phyloP scores from a whole-genome alignment of 2,888 invertebrate species.

The Kuschelorhynchus macadamiae region DNA sequence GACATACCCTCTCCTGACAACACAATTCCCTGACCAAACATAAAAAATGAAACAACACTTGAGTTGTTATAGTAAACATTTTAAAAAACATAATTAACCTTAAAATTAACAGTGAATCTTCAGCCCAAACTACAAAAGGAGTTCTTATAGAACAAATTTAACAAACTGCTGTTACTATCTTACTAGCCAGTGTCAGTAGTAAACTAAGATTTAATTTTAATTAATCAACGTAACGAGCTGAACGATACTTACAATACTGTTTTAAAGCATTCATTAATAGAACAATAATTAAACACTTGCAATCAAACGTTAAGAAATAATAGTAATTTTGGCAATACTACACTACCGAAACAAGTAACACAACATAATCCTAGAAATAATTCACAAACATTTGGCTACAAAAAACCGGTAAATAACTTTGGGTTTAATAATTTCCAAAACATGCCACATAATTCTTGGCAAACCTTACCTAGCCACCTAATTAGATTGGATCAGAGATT shows the following conservation, averaged over 20 bases:
- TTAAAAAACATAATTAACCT: background rate
- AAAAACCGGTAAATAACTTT: too few species aligned
- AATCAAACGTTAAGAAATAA: conserved; percentile 3
- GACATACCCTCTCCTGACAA: background rate
- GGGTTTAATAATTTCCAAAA: background rate
- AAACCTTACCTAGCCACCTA: conserved; percentile 28
- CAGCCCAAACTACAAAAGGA: background rate
- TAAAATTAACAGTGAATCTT: conserved; percentile 5
- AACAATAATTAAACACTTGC: conserved; percentile 10
- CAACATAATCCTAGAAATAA: too few species aligned
- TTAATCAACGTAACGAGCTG: background rate
- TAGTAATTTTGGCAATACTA: background rate
- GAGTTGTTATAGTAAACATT: conserved; percentile 1
- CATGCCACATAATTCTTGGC: background rate
- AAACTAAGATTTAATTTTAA: conserved; percentile 1
- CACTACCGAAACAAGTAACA: background rate
- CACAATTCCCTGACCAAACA: conserved; percentile 4
- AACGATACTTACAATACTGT: conserved; percentile 6
- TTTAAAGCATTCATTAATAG: conserved; percentile 9
- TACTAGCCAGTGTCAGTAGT: conserved; percentile 9
- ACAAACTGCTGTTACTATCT: conserved; percentile 8
- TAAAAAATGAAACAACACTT: conserved; percentile 6
- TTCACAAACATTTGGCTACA: too few species aligned
- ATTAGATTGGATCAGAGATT: conserved; percentile 38
- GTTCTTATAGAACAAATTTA: conserved; percentile 7